A percentile compares a stretch with the other conserved stretches of the same genome.
phyloP scores from a whole-genome alignment of 2,888 invertebrate genomes.

The Apodemia mormo region DNA sequence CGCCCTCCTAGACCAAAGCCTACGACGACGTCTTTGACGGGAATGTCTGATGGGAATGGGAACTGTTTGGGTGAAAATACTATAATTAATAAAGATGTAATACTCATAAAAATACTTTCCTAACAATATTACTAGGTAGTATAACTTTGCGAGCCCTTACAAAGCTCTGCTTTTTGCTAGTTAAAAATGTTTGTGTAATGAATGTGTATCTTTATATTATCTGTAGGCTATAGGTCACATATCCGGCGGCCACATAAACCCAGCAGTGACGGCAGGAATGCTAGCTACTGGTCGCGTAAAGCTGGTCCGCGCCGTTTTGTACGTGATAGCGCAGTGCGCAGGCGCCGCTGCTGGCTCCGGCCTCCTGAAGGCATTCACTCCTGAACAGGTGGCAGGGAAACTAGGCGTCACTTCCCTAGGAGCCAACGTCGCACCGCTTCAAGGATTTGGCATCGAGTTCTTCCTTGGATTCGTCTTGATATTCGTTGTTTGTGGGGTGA shows the following conservation, averaged over 20 bases:
- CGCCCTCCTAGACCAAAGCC: no score
- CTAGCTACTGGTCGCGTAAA: conserved; percentile 90
- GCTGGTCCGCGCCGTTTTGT: conserved; percentile 87
- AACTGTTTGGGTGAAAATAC: no score
- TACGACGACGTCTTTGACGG: no score
- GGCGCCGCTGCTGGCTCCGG: conserved; percentile 92
- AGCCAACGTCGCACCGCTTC: conserved; percentile 83
- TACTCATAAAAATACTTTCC: no score
- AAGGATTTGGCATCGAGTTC: conserved; percentile 95
- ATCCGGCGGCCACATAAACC: conserved; percentile 96
- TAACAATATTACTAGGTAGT: no score
- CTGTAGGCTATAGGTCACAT: conserved; percentile 90
- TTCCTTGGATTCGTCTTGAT: conserved; percentile 94
- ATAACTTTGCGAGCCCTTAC: no score
- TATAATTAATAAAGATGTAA: background rate
- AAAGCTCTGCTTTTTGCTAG: no score
- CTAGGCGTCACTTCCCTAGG: conserved; percentile 87
- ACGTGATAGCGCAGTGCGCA: conserved; percentile 90
- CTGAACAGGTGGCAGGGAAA: conserved; percentile 80
- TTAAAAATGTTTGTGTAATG: no score
- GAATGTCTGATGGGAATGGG: no score
- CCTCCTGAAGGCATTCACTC: conserved; percentile 87
- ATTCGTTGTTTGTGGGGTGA: conserved; percentile 93
- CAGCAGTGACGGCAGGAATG: conserved; percentile 93
- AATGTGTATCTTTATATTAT: background rate